Conservation (phyloP, 2,113 vertebrate genomes). For the Bujurquina vittata region DNA sequence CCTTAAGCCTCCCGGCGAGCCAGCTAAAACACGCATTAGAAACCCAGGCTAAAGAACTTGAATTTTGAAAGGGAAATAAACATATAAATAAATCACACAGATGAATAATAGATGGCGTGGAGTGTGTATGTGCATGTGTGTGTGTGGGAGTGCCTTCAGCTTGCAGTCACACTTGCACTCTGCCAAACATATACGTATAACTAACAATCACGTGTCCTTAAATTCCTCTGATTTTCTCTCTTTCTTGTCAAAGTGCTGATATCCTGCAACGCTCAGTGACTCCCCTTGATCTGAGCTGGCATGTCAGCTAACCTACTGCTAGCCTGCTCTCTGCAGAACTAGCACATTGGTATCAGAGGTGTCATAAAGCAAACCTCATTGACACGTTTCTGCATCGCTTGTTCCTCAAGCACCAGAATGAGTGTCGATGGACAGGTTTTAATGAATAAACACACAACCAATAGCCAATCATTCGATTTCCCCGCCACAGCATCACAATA, state of each 20-base stretch:
- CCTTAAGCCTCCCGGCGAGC: slow-evolving; percentile 39
- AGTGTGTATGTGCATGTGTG: background rate
- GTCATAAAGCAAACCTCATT: slow-evolving; percentile 3
- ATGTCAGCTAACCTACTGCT: slow-evolving; percentile 27
- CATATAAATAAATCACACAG: slow-evolving; percentile 66
- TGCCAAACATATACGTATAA: slow-evolving; percentile 40
- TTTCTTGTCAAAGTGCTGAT: slow-evolving; percentile 49
- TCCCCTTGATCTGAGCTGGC: slow-evolving; percentile 14
- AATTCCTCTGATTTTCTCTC: slow-evolving; percentile 30
- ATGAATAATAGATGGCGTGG: slow-evolving; percentile 67
- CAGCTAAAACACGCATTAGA: slow-evolving; percentile 51
- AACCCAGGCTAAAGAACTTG: slow-evolving; percentile 49
- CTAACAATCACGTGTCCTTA: slow-evolving; percentile 43
- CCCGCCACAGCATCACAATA: background rate
- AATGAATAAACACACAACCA: slow-evolving; percentile 9
- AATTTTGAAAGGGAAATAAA: slow-evolving; percentile 64
- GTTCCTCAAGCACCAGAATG: background rate
- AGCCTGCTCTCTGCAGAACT: slow-evolving; percentile 44
- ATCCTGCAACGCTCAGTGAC: slow-evolving; percentile 26
- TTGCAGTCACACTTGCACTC: slow-evolving; percentile 1
- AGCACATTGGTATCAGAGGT: slow-evolving; percentile 18
- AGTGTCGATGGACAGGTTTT: background rate
- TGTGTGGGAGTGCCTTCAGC: background rate
- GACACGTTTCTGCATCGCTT: background rate
- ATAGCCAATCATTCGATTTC: slow-evolving; percentile 9